Evolutionary conservation across 1,140 invertebrate species (phyloP), one percentile per base, ranked within the genome.

Genomic region (Lineus longissimus): DNA sequence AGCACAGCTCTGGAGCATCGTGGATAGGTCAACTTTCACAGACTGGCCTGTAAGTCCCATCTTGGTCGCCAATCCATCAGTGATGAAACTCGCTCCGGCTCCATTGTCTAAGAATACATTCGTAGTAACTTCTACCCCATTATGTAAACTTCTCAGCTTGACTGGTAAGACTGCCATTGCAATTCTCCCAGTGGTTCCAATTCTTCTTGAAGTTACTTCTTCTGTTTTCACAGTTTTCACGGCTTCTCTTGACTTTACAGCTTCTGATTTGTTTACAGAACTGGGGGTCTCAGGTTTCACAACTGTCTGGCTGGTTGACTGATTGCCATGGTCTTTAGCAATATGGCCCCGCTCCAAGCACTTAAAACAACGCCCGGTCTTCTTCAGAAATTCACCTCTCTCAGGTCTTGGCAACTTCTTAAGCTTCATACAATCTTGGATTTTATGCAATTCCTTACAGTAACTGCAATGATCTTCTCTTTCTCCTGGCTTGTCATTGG

Each of bases 151-250:
- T 23, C 47, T 19, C 4, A 51, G 47, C 25, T 27, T 51, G 9
- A 51, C 47, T 27, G 47, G 47, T n/a, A 51, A n/a, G n/a, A 51
- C 47, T 23, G 47, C 47, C 47, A 51, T 51, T 23, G 47, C 47
- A 9, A 51, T 51, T 9, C 6, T 51, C 6, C n/a, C 47, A 23
- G 6, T 19, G 25, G 47, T 23, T 27, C 47, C n/a, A 51, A 51
- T n/a, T 51, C 25, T 51, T 51, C 47, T 51, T 4, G 47, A 51
- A 27, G 6, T 6, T 51, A 7, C 47, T 23, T 6, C 33, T 15
- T 15, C 15, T 15, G 33, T 15, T 7, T 36, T 15, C 15, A 7
- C 6, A 36, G 33, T 15, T 15, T 4, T 15, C 33, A 7, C 33
- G 4, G 4, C 33, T 7, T 4, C 6, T 36, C 15, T n/a, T n/a